Conservation (phyloP, 2,888 invertebrate species). For the Drosophila lacicola region DNA sequence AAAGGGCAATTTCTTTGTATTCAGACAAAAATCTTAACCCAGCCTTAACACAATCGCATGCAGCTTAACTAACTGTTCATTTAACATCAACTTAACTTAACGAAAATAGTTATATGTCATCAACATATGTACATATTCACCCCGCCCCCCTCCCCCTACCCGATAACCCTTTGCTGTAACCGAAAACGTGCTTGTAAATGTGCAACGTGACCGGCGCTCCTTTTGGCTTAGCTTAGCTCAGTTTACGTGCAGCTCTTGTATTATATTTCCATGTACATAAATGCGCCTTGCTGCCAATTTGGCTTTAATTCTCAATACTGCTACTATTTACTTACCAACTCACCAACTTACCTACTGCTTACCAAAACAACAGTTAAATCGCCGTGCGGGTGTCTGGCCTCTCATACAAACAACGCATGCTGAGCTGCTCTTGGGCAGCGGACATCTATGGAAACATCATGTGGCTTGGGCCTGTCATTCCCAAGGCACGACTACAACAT, state of each 20-base stretch:
- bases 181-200: conserved; percentile 67
- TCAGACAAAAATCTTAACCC: conserved; percentile 22
- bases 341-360: conserved; percentile 24
- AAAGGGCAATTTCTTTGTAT: not conserved
- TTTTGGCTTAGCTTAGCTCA: conserved; percentile 55
- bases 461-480: conserved; percentile 52
- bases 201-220: conserved; percentile 70
- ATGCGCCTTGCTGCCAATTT: conserved; percentile 28
- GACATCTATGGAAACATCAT: conserved; percentile 64
- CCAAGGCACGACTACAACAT: conserved; percentile 28
- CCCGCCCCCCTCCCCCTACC: not conserved
- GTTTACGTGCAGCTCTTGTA: conserved; percentile 50
- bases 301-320: conserved; percentile 53
- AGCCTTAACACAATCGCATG: conserved; percentile 27
- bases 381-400: conserved; percentile 33
- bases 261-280: conserved; percentile 41
- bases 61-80: conserved; percentile 40
- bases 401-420: conserved; percentile 47
- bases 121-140: conserved; percentile 28
- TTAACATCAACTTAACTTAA: conserved; percentile 44
- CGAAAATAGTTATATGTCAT: conserved; percentile 66
- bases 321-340: conserved; percentile 43
- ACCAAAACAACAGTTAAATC: conserved; percentile 44
- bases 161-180: conserved; percentile 38
- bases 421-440: conserved; percentile 60